Conservation (phyloP, 2,888 invertebrate species). For the Xestobium rufovillosum region DNA sequence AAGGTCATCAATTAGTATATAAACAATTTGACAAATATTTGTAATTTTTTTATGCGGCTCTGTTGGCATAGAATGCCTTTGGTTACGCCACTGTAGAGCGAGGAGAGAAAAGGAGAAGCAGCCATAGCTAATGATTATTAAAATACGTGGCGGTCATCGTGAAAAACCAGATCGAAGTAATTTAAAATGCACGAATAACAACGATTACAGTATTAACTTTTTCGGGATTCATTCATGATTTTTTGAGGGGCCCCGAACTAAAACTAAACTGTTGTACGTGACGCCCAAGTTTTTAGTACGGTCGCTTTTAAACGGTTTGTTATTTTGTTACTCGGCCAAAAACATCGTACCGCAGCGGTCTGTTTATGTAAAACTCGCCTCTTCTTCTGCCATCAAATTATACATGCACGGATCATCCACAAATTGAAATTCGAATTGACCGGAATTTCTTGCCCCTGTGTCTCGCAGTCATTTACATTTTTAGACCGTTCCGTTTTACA, state of each 20-base stretch:
- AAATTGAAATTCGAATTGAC: constrained; percentile 23
- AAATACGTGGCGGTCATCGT: no score
- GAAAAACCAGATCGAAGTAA: constrained; percentile 28
- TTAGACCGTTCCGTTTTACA: no score
- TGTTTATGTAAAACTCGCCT: constrained; percentile 23
- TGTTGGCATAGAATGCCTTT: no score
- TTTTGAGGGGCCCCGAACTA: constrained; percentile 16
- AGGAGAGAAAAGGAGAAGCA: no score
- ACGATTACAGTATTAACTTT: constrained; percentile 20
- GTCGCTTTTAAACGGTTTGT: constrained; percentile 7
- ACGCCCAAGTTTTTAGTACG: constrained; percentile 15
- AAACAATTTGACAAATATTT: no score
- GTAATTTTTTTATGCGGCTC: no score
- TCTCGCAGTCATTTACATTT: no score
- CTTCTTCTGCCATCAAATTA: constrained; percentile 25
- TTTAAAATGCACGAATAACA: constrained; percentile 29
- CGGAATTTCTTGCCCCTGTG: no score
- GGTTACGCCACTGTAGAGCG: no score
- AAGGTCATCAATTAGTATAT: no score
- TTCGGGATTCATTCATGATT: constrained; percentile 22
- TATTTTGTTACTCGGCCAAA: constrained; percentile 9
- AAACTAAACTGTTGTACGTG: constrained; percentile 19
- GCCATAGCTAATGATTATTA: no score
- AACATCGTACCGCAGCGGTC: constrained; percentile 10
- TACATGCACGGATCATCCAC: constrained; percentile 28